Conservation (phyloP, 2,113 vertebrate genomes). For the Chloropsis cyanopogon region DNA sequence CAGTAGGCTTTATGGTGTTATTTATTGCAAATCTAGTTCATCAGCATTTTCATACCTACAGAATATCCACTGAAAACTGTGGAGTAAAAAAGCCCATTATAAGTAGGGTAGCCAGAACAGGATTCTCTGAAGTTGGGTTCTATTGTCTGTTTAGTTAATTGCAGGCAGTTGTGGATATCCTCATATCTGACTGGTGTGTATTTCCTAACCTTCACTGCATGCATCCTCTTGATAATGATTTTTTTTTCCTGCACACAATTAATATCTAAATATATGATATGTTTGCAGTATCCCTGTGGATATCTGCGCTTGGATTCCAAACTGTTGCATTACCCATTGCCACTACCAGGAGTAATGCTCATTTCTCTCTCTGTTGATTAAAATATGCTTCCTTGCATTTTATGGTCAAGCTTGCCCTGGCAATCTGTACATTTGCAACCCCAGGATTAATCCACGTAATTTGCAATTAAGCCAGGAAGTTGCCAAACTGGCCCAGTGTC, state of each 20-base stretch:
- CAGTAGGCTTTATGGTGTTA: background rate
- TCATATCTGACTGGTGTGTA: background rate
- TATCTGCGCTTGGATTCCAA: background rate
- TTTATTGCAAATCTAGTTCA: background rate
- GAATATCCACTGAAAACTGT: background rate
- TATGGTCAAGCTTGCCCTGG: background rate
- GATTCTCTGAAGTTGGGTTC: background rate
- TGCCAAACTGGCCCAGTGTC: background rate
- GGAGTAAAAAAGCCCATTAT: rapidly evolving
- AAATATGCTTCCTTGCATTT: background rate
- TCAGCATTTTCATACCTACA: background rate
- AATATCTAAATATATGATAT: background rate
- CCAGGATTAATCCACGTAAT: background rate
- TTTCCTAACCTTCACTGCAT: background rate
- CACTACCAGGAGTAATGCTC: background rate
- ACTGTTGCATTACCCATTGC: background rate
- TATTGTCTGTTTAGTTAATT: background rate
- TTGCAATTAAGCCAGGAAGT: background rate
- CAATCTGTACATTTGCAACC: background rate
- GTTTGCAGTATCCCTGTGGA: background rate
- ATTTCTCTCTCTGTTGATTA: background rate
- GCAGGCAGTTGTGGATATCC: background rate
- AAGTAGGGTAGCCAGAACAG: background rate
- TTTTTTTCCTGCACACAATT: background rate
- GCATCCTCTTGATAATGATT: background rate